Conservation (phyloP, 1,140 invertebrate species). For the Drosophila arawakana region DNA sequence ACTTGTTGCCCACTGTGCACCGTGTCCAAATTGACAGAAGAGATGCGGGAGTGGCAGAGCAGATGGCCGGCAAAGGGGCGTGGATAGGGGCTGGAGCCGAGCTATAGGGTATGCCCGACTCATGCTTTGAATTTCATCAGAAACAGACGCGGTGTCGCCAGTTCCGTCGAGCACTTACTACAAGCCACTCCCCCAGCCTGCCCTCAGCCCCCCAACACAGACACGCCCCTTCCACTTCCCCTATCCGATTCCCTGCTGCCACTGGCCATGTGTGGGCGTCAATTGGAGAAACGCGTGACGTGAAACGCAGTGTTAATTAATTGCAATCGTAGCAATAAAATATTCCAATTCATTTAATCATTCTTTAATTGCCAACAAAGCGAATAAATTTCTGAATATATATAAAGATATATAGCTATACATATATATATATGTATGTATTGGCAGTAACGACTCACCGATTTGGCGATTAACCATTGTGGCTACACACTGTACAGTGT, state of each 20-base stretch:
- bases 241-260: too few relatives aligned
- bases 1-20: too few relatives aligned
- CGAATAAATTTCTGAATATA: background rate
- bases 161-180: conserved; percentile 22
- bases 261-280: conserved; percentile 12
- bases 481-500: too few relatives aligned
- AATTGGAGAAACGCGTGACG: conserved; percentile 41
- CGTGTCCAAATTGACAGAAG: background rate
- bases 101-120: conserved; percentile 10
- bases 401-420: too few relatives aligned
- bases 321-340: conserved; percentile 44
- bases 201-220: background rate
- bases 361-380: conserved; percentile 25
- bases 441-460: too few relatives aligned
- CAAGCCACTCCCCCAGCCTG: conserved; percentile 1
- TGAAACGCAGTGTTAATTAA: conserved; percentile 42
- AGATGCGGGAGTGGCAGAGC: background rate
- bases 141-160: conserved; percentile 79
- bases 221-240: background rate
- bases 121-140: conserved; percentile 64
- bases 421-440: too few relatives aligned
- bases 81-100: background rate
- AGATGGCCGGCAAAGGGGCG: too few relatives aligned
- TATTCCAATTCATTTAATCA: conserved; percentile 38
- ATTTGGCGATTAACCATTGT: too few relatives aligned